These are phyloP conservation scores for Amphimedon queenslandica DNA, from an alignment of 37 sponge, comb jelly and placozoan genomes.

Conservation along the genomic window DNA sequence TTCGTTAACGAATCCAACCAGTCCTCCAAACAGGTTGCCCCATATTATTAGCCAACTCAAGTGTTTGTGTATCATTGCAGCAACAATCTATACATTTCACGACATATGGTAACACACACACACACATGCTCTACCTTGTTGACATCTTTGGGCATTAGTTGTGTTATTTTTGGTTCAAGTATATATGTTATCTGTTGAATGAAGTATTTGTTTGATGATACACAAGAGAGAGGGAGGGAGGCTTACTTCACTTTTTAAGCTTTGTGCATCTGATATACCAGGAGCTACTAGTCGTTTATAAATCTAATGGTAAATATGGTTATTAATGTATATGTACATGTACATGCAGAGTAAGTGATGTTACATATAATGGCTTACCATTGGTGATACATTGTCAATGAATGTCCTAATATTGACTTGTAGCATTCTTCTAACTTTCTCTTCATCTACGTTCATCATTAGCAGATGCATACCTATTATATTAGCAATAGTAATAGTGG, in stretches of 20 bases:
- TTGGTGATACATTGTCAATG: conserved; percentile 42
- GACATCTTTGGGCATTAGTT: conserved; percentile 38
- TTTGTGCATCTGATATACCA: conserved; percentile 46
- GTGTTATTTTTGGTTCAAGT: conserved; percentile 32
- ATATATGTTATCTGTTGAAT: conserved; percentile 39
- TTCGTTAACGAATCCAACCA: conserved; percentile 58
- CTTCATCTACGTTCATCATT: conserved; percentile 60
- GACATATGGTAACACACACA: too few species aligned
- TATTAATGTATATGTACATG: background rate
- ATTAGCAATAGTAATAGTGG: background rate
- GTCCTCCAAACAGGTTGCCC: conserved; percentile 70
- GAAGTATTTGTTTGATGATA: background rate
- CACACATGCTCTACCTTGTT: conserved; percentile 33
- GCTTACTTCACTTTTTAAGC: conserved; percentile 53
- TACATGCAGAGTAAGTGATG: background rate
- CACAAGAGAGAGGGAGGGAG: too few species aligned
- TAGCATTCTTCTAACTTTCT: conserved; percentile 22
- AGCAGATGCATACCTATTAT: conserved; percentile 33
- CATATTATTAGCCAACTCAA: conserved; percentile 82
- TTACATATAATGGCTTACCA: conserved; percentile 27
- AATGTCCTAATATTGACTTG: conserved; percentile 21
- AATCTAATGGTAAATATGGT: background rate
- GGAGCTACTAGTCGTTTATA: conserved; percentile 26
- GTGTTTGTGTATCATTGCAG: conserved; percentile 71
- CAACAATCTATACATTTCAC: conserved; percentile 70